Evolutionary conservation across 2,888 invertebrate species (phyloP), one percentile per base, ranked within the genome.

Genomic region (Monopis laevigella): DNA sequence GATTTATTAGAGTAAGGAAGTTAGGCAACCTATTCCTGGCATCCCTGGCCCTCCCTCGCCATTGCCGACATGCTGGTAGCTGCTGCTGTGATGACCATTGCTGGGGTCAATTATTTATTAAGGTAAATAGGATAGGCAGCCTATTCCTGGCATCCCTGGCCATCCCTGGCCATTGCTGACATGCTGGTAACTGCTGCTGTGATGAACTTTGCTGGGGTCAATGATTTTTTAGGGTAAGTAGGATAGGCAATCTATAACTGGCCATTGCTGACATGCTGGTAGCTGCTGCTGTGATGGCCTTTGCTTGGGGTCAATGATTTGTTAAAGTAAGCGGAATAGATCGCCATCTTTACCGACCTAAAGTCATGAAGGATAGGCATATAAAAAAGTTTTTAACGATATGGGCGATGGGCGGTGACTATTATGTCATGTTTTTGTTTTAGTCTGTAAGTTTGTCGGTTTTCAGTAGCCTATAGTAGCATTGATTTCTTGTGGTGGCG

Each of bases 181-280:
- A 89, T 98, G 67, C 89, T 98, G 61, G 97, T 99, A 43, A 96
- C 98, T 41, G 89, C 93, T 42, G 86, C 98, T 58, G 98, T 99
- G 55, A 99, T 99, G 98, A 95, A 97, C 32, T 98, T 98, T 65
- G 98, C 98, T 43, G 93, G 97, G 41, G 93, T 96, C 59, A 98
- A 98, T 81, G 98, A 99, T 80, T 86, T 98, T 48, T 82, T 96
- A 51, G 98, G 97, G 71, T 94, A 54, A 84, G 93, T 60, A 86
- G 93, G 56, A 93, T 93, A 65, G 96, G 95, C 48, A 96, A 95
- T 78, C 82, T 95, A 54, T 98, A 98, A 32, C 81, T 98, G 62
- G 98, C 98, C 44, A 93, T 98, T 48, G 98, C 98, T 52, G 99
- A 99, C 71, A 89, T 98, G 67, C 89, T 98, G 61, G 97, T 99